phyloP scores from a whole-genome alignment of 64 coral and sea anemone species.

The Porites lutea region DNA sequence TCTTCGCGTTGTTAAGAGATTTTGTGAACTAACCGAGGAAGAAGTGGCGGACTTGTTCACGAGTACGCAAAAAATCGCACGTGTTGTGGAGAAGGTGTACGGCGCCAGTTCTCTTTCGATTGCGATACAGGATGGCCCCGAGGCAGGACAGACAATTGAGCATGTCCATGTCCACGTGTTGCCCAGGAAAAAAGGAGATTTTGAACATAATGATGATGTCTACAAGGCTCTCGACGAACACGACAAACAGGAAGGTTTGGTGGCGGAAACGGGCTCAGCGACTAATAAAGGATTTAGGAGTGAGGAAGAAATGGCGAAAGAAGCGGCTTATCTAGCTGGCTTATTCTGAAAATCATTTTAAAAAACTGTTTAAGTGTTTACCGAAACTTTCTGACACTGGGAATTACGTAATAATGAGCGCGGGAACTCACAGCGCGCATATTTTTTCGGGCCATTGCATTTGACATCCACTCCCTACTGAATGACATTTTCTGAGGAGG shows the following conservation, averaged over 20 bases:
- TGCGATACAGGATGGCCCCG: constrained; percentile 94
- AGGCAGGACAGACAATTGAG: constrained; percentile 92
- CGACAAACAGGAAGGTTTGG: constrained; percentile 67
- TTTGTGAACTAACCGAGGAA: constrained; percentile 89
- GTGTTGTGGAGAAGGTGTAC: constrained; percentile 88
- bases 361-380: neutral
- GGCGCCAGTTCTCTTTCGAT: constrained; percentile 78
- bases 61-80: constrained; percentile 83
- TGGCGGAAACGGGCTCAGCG: neutral
- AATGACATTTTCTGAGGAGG: too few species aligned
- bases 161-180: constrained; percentile 98
- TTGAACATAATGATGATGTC: constrained; percentile 93
- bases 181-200: constrained; percentile 90
- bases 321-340: constrained; percentile 62
- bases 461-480: too few species aligned
- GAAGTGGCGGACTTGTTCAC: constrained; percentile 93
- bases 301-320: constrained; percentile 83
- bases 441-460: too few species aligned
- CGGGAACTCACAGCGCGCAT: too few species aligned
- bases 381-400: too few species aligned
- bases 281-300: constrained; percentile 49
- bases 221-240: constrained; percentile 91
- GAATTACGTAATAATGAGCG: too few species aligned
- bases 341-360: constrained; percentile 32
- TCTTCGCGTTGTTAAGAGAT: constrained; percentile 86